A percentile compares a stretch with the other conserved stretches of the same genome.
Evolutionary conservation across 2,888 invertebrate species (phyloP).

Genomic region (Eristalis arbustorum): DNA sequence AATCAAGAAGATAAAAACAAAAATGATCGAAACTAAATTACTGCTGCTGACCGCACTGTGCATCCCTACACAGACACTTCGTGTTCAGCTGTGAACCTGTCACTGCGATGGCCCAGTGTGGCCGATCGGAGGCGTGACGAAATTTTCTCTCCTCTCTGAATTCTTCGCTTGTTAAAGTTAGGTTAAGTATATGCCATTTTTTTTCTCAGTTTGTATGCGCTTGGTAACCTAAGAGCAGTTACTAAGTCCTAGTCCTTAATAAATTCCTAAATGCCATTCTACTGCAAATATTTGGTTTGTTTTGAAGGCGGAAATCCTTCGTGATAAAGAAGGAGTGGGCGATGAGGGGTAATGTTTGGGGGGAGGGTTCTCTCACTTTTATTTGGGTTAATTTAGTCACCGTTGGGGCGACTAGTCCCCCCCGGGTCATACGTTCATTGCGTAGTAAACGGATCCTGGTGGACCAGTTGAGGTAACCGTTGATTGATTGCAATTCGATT

Average conservation of each 20-base stretch:
- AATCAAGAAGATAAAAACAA: slow-evolving; percentile 25
- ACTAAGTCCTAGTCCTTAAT: slow-evolving; percentile 37
- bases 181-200: neutral
- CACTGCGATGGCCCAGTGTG: slow-evolving; percentile 14
- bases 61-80: neutral
- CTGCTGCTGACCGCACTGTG: slow-evolving; percentile 13
- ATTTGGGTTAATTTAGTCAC: slow-evolving; percentile 53
- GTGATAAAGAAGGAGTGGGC: neutral
- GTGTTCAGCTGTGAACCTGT: neutral
- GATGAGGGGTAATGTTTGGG: neutral
- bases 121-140: slow-evolving; percentile 11
- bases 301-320: neutral
- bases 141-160: neutral
- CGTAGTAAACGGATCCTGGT: slow-evolving; percentile 86
- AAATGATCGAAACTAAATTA: slow-evolving; percentile 22
- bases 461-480: slow-evolving; percentile 81
- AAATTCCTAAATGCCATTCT: slow-evolving; percentile 55
- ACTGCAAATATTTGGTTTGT: slow-evolving; percentile 44
- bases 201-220: neutral
- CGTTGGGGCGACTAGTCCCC: slow-evolving; percentile 78
- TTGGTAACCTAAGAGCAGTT: slow-evolving; percentile 1
- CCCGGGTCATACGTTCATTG: slow-evolving; percentile 92
- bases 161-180: neutral
- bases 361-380: slow-evolving; percentile 52
- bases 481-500: slow-evolving; percentile 76